Percentiles rank a stretch among this genome's conserved stretches.
Evolutionary conservation across 2,113 vertebrate genomes (phyloP).

Genomic region (Gambusia holbrooki): DNA sequence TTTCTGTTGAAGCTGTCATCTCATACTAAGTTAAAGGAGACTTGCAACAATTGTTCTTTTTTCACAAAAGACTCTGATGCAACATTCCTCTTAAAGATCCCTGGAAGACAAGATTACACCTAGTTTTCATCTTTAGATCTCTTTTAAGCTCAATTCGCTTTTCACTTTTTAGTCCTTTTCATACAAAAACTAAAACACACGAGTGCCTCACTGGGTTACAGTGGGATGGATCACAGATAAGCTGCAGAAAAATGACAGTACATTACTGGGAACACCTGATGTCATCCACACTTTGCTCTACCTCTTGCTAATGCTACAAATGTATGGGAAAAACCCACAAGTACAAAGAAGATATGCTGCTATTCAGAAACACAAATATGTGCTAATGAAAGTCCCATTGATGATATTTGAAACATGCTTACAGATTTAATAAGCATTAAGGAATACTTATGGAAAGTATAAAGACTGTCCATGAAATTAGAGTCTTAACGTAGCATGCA

Average conservation of each 20-base stretch:
- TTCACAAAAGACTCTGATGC: constrained; percentile 59
- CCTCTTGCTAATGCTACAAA: not conserved
- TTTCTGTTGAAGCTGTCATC: constrained; percentile 39
- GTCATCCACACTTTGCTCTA: constrained; percentile 55
- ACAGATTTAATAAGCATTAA: no score
- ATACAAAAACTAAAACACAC: constrained; percentile 37
- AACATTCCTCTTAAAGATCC: constrained; percentile 42
- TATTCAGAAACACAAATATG: no score
- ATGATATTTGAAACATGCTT: no score
- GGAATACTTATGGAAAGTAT: no score
- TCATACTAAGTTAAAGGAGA: constrained; percentile 34
- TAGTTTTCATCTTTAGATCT: constrained; percentile 65
- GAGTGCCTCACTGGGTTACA: constrained; percentile 25
- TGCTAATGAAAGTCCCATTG: no score
- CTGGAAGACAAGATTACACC: constrained; percentile 29
- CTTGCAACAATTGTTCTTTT: constrained; percentile 46
- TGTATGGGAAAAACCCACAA: not conserved
- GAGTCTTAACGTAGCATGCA: no score
- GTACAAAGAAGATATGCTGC: not conserved
- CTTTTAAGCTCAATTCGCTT: constrained; percentile 36
- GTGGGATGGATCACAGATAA: constrained; percentile 16
- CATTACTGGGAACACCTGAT: constrained; percentile 26
- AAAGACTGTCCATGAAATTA: no score
- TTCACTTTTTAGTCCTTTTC: constrained; percentile 1
- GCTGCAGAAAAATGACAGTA: constrained; percentile 25